Base-by-base conservation (phyloP, 2,888 invertebrate genomes). In the Dexiosoma caninum region DNA sequence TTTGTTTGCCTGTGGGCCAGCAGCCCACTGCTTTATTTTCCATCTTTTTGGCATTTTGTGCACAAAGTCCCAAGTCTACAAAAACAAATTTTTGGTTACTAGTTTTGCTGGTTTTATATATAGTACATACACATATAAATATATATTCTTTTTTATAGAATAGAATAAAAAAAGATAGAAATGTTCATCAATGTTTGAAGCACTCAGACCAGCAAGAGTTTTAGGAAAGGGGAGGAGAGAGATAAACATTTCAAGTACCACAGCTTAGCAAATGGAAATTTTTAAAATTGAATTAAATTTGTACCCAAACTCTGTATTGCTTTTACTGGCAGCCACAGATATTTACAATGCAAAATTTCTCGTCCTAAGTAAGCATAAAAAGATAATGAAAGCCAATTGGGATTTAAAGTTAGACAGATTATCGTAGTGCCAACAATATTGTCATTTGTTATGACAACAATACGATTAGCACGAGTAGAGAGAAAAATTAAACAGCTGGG, bases 401-500 rank as follows among this genome's bases (percentile, higher is more conserved):
- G 16, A n/a, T 32, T 19, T 21, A 49, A 53, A 5, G 16, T 12
- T 21, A 8, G 10, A 42, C 21, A 44, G 23, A 16, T 3, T n/a
- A 8, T 9, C 16, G 27, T 14, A 32, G 40, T 44, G 60, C 23
- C 37, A 55, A 32, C 62, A 72, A 60, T 71, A 46, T 71, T 77
- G 75, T 46, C 69, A 49, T 72, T 83, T 83, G 78, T 82, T 83
- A 72, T 83, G 83, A 81, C 76, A 84, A 84, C 78, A 83, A 80
- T 74, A 59, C 44, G 78, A 84, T 81, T 78, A 80, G 55, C 55
- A 69, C 27, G 59, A 72, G 82, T 81, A 82, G 82, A 82, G 80
- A 80, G 66, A 74, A 64, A 81, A 82, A 83, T 81, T 82, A 78
- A 78, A 64, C 82, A 81, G 79, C 64, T 81, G 83, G 53, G 69